These are phyloP conservation scores for Crioceris asparagi DNA, from an alignment of 2,888 invertebrate species.

Conservation along the genomic window DNA sequence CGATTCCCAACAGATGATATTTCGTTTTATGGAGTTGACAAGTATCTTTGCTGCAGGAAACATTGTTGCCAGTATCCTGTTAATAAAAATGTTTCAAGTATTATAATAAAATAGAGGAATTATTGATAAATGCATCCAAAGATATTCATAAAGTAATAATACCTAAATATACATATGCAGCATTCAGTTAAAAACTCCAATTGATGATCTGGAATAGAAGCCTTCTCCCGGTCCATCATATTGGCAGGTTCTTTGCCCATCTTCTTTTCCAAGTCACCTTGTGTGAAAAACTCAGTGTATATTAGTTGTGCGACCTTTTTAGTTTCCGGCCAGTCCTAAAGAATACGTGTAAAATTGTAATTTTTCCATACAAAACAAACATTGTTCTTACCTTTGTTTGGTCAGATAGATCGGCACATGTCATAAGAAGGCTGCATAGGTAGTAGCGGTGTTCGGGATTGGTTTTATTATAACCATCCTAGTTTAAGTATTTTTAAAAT, in stretches of 20 bases:
- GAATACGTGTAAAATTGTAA: too few species aligned
- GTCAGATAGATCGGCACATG: slow-evolving; percentile 76
- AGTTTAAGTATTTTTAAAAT: too few species aligned
- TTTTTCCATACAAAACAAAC: slow-evolving; percentile 4
- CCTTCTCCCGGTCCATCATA: slow-evolving; percentile 76
- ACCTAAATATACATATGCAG: slow-evolving; percentile 45
- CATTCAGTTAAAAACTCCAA: slow-evolving; percentile 54
- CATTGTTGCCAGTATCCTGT: slow-evolving; percentile 43
- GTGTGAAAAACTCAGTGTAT: slow-evolving; percentile 76
- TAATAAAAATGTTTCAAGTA: slow-evolving; percentile 14
- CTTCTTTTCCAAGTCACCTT: slow-evolving; percentile 75
- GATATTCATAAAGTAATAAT: too few species aligned
- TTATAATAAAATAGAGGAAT: neutral
- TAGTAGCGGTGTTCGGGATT: slow-evolving; percentile 46
- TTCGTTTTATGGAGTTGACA: slow-evolving; percentile 42
- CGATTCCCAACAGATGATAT: slow-evolving; percentile 49
- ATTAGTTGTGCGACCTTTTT: slow-evolving; percentile 38
- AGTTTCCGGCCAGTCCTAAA: slow-evolving; percentile 42
- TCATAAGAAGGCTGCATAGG: slow-evolving; percentile 66
- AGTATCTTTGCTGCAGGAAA: slow-evolving; percentile 42
- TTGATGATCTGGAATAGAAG: slow-evolving; percentile 72
- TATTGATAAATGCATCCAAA: neutral
- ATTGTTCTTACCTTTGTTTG: slow-evolving; percentile 55
- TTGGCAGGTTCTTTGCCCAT: slow-evolving; percentile 60
- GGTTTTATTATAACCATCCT: slow-evolving; percentile 27